phyloP scores from a whole-genome alignment of 2,888 invertebrate genomes.

The Himalopsyche anomala region DNA sequence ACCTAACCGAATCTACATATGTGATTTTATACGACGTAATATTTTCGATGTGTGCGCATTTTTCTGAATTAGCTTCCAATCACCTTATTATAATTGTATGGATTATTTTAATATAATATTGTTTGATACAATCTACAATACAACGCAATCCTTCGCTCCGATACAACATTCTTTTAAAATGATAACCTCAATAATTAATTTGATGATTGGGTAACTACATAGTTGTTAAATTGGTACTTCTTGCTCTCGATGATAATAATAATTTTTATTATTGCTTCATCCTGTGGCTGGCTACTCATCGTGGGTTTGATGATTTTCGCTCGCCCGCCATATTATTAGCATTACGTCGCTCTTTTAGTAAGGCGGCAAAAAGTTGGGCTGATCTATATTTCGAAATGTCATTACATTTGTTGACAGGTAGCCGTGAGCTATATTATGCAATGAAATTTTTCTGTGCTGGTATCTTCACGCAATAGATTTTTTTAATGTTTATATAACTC shows the following conservation, averaged over 20 bases:
- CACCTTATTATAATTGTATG: no score
- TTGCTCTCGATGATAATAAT: not conserved
- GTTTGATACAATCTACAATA: not conserved
- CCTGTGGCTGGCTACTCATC: conserved; percentile 11
- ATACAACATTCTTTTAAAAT: not conserved
- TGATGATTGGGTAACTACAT: conserved; percentile 13
- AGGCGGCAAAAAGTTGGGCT: conserved; percentile 4
- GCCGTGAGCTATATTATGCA: conserved; percentile 22
- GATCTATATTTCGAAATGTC: conserved; percentile 34
- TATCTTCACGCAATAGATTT: conserved; percentile 30
- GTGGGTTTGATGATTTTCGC: conserved; percentile 31
- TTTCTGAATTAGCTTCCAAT: no score
- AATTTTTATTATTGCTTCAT: conserved; percentile 16
- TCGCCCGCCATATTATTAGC: conserved; percentile 25
- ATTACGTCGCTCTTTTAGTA: not conserved
- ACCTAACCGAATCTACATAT: no score
- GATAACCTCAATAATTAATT: conserved; percentile 21
- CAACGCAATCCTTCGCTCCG: conserved; percentile 1
- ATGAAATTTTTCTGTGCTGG: conserved; percentile 1
- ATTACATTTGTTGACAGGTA: conserved; percentile 22
- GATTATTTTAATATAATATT: no score
- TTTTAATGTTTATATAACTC: conserved; percentile 12
- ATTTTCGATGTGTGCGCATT: no score
- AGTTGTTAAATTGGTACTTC: conserved; percentile 3
- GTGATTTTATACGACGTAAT: no score